Base-by-base conservation (phyloP, 53 echinoderm and acorn worm species). In the Pentamera pediparva region DNA sequence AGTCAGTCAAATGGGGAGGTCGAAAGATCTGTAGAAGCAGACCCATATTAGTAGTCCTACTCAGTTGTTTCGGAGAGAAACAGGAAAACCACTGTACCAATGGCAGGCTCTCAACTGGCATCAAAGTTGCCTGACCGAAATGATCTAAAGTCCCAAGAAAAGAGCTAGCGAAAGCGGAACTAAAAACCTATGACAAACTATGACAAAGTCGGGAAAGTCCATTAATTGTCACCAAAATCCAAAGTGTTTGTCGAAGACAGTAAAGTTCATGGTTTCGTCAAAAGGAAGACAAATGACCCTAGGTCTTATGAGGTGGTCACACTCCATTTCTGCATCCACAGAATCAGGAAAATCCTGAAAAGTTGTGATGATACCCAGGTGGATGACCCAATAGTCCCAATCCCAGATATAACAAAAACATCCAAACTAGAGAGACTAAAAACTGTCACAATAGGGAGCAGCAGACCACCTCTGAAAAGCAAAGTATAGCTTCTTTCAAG, bases 11-110 rank as follows among this genome's bases (percentile, higher is more conserved):
- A 76, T 27, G 45, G 76, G 28, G 76, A 76, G 40, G 61, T 5
- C 3, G 76, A 76, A 30, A 13, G 76, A 15, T 61, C 60, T 15
- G 76, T 76, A 1, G 8, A 40, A 35, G 39, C 78, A 38, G 76
- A 76, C 13, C 76, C 76, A 11, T 76, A 60, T n/a, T n/a, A n/a
- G n/a, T 39, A 59, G 57, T 21, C 76, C 76, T 39, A 24, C 76
- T 22, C 59, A 76, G 41, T 29, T 76, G 18, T 24, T 76, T 56
- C 60, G 26, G 59, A 41, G 11, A 22, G 60, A 8, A 56, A 38
- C 3, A 22, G 59, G 26, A 56, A 31, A 38, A 58, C 76, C 38
- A 60, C 60, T n/a, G 1, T 76, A 4, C 76, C 60, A 8, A 34
- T 54, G 15, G 54, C 69, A 17, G 69, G 69, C 26, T 54, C 69